phyloP scores from a whole-genome alignment of 2,888 invertebrate species.

The Platycnemis pennipes region DNA sequence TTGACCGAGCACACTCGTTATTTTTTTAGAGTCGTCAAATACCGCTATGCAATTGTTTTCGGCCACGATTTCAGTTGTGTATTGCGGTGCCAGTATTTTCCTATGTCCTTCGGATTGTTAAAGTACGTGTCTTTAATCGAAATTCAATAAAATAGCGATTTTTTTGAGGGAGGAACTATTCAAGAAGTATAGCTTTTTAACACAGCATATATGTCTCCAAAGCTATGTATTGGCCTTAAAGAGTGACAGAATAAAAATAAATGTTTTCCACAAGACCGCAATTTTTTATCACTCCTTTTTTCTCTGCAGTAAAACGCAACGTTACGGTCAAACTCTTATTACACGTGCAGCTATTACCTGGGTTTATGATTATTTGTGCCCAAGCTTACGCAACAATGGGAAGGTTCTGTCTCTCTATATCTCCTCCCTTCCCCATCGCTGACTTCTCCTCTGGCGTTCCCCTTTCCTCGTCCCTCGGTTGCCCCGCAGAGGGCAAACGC shows the following conservation, averaged over 20 bases:
- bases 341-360: not conserved
- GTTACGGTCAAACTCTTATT: conserved; percentile 26
- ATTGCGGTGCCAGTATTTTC: no score
- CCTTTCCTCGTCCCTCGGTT: not conserved
- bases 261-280: not conserved
- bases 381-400: conserved; percentile 43
- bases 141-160: no score
- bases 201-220: no score
- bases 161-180: no score
- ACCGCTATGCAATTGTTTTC: no score
- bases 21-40: no score
- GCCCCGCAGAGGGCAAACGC: not conserved
- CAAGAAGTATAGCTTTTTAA: no score
- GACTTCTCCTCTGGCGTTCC: not conserved
- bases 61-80: no score
- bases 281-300: conserved; percentile 3
- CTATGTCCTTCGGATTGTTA: no score
- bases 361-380: conserved; percentile 28
- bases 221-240: not conserved
- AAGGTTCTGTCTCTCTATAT: not conserved
- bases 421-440: not conserved
- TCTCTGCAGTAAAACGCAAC: not conserved
- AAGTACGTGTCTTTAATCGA: no score
- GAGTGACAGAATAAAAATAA: not conserved
- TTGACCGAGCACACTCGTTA: no score